Percentiles rank a stretch among this genome's conserved stretches.
These are phyloP conservation scores for Palythoa grandiflora DNA, from an alignment of 92 coral and sea anemone genomes.

Conservation along the genomic window DNA sequence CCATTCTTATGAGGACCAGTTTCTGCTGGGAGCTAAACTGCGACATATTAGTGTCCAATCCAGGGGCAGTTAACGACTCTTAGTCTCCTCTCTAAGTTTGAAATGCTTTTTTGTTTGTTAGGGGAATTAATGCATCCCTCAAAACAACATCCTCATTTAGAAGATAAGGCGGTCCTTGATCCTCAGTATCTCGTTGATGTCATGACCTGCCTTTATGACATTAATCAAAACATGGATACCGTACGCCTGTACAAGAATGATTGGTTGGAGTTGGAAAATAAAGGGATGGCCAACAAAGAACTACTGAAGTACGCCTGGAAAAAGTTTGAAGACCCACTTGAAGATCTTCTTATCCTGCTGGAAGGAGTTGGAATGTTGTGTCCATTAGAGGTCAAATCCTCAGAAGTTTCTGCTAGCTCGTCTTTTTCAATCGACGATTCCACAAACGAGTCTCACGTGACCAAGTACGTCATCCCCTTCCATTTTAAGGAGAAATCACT, in stretches of 20 bases:
- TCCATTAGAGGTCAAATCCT: constrained; percentile 35
- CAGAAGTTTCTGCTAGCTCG: neutral
- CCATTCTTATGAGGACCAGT: too few species aligned
- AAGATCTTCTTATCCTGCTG: constrained; percentile 68
- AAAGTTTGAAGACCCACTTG: constrained; percentile 36
- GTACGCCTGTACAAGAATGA: constrained; percentile 56
- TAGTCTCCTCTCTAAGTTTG: neutral
- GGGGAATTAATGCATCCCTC: constrained; percentile 58
- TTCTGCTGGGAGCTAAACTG: too few species aligned
- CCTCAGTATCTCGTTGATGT: constrained; percentile 80
- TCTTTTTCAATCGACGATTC: neutral
- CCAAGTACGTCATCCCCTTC: constrained; percentile 71
- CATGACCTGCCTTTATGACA: constrained; percentile 77
- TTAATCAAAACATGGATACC: constrained; percentile 27
- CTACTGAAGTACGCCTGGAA: constrained; percentile 65
- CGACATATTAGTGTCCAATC: too few species aligned
- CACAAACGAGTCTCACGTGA: neutral
- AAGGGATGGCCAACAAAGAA: constrained; percentile 52
- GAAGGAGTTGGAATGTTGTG: constrained; percentile 71
- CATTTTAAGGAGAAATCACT: constrained; percentile 57
- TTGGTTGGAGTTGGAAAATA: constrained; percentile 49
- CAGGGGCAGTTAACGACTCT: too few species aligned
- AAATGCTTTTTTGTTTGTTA: constrained; percentile 4
- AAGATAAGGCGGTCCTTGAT: constrained; percentile 62
- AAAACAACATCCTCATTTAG: constrained; percentile 14